Conservation (phyloP, 2,888 invertebrate genomes). For the Chymomyza caudatula region DNA sequence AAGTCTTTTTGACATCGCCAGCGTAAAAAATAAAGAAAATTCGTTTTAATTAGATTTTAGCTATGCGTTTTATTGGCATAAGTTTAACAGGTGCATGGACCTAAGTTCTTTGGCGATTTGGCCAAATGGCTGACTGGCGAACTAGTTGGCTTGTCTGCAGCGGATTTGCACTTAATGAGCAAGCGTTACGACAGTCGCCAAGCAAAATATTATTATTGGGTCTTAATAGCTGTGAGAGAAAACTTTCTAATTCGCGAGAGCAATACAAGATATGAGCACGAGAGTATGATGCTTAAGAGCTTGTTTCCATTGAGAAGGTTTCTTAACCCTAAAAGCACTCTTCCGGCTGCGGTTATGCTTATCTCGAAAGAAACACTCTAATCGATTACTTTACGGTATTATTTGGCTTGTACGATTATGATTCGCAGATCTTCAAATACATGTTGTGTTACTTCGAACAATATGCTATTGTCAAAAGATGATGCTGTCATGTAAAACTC, state of each 20-base stretch:
- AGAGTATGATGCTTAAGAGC: neutral
- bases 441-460: too few species aligned
- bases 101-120: neutral
- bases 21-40: slow-evolving; percentile 17
- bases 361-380: too few species aligned
- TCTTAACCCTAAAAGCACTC: too few species aligned
- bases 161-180: slow-evolving; percentile 1
- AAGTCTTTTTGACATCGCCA: slow-evolving; percentile 2
- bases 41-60: slow-evolving; percentile 56
- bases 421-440: too few species aligned
- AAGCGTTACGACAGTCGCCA: neutral
- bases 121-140: neutral
- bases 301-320: too few species aligned
- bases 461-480: too few species aligned
- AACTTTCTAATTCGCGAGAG: neutral
- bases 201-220: neutral
- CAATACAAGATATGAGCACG: neutral
- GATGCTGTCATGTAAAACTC: too few species aligned
- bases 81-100: slow-evolving; percentile 40
- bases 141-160: neutral
- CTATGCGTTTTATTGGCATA: slow-evolving; percentile 33
- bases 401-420: too few species aligned
- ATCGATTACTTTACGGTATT: too few species aligned
- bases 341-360: too few species aligned
- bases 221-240: neutral